Evolutionary conservation across 64 coral and sea anemone genomes (phyloP), one percentile per base, ranked within the genome.

Genomic region (Montipora efflorescens): DNA sequence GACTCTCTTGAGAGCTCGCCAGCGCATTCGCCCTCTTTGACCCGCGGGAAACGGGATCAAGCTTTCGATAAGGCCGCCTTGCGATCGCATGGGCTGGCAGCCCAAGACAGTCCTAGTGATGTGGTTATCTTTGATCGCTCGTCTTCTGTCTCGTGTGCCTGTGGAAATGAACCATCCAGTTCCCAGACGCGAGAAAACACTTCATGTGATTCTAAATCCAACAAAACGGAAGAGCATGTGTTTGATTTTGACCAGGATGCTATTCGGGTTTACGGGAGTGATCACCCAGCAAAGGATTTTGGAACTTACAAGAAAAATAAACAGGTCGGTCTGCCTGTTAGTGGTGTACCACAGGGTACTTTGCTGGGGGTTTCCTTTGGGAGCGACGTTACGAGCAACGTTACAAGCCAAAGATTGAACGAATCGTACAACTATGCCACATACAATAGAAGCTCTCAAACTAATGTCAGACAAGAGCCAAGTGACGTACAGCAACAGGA

Each of bases 231-330:
- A 50, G 62, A 62, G 36, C 47, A 20, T 10, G 82, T 85, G 45
- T 85, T 85, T 85, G 82, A 85, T 71, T 85, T 85, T 70, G 21
- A 85, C 19, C 82, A 85, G 47, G 82, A 49, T 49, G 59, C 66
- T 2, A 62, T 85, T 18, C 45, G 66, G 2, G 12, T 48, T 20
- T 70, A 50, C 45, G 19, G 67, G 43, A 85, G 20, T 85, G 46
- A 19, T 50, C 16, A 2, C 47, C 7, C 19, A 2, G 46, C 43
- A 19, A 21, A 50, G 21, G 82, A 85, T 25, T 70, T 70, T 23
- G 16, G 64, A 71, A 85, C 82, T 85, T 85, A 85, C 18, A 85
- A 85, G 19, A 50, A 70, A 70, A 47, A 44, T 46, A 50, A 48
- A 71, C 61, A 21, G 16, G 47, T 18, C 18, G 45, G 64, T 1